Base-by-base conservation (phyloP, 2,797 vertebrate species). In the Erethizon dorsatum region DNA sequence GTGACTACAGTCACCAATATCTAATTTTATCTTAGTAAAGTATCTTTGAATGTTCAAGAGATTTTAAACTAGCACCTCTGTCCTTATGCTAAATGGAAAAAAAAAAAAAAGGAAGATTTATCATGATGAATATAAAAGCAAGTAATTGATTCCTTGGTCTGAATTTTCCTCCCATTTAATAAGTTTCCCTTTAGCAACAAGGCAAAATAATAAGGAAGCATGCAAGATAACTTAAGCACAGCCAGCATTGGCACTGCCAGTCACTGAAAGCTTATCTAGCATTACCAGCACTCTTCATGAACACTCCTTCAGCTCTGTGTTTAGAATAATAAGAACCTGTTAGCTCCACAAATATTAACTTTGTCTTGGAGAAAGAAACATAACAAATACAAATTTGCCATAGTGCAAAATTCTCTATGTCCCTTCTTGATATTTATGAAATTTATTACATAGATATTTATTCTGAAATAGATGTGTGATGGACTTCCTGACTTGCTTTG, bases 61-160 rank as follows among this genome's bases (percentile, higher is more conserved):
- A 96, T 96, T 96, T 97, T 96, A 94, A 79, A 37, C 8, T 82
- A 37, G 45, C 94, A 85, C 50, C 71, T 57, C 20, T 56, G 31
- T 91, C 80, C 18, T 91, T 89, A 59, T 79, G 77, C 83, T 96
- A 90, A 94, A 96, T 73, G 67, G 67, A 77, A 83, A 77, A 79
- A 90, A 83, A 28, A 67, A 83, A 83, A 79, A 88, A 50, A 15
- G 17, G 45, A 71, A 80, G 33, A 89, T 41, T 94, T 94, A 97
- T 85, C 88, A n/a, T 80, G 92, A 92, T 87, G 77, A 94, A 91
- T 88, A 85, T 45, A 83, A 97, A 97, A 33, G 69, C 52, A 94
- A 85, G 83, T 83, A 97, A 97, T 97, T 97, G 96, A 98, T 97
- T 97, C 80, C 88, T 96, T 85, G 61, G 90, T 89, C 89, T 97